These are phyloP conservation scores for Erpobdella octoculata DNA, from an alignment of 2,888 invertebrate species.

Conservation along the genomic window DNA sequence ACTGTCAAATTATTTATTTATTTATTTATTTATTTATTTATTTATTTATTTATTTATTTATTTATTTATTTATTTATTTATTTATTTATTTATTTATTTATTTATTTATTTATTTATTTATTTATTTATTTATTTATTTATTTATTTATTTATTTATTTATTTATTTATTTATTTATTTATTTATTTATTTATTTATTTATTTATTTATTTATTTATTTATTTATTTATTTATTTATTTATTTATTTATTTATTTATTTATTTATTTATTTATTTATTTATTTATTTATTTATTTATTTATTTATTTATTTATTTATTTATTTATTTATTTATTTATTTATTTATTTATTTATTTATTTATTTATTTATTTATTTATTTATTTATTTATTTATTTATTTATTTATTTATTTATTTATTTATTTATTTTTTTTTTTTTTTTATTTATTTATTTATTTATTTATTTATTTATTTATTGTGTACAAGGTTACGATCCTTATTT, in stretches of 20 bases:
- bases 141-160: background rate
- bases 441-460: no score
- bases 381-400: background rate
- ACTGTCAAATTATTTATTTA: background rate
- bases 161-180: background rate
- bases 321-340: background rate
- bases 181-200: background rate
- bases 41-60: background rate
- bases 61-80: background rate
- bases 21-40: background rate
- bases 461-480: no score
- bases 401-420: background rate
- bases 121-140: background rate
- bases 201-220: background rate
- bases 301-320: background rate
- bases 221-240: background rate
- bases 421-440: no score
- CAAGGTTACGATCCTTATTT: no score
- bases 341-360: background rate
- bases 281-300: background rate
- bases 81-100: background rate
- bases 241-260: background rate
- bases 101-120: background rate
- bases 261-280: background rate
- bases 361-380: background rate